Evolutionary conservation across 2,888 invertebrate species (phyloP), one percentile per base, ranked within the genome.

Genomic region (Nebria salina): DNA sequence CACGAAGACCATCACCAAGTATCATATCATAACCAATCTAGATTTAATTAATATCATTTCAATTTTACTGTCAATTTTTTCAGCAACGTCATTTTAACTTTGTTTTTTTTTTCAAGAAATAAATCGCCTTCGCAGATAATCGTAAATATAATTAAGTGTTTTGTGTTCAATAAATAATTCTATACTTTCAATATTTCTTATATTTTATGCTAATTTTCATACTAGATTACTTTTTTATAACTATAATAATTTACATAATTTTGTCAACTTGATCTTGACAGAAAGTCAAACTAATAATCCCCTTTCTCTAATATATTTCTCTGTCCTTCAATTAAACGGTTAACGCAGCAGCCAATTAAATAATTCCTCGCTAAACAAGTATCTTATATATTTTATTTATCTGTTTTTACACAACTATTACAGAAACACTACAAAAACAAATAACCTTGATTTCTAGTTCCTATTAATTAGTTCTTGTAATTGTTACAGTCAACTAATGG

Each of bases 401-500:
- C 41, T 43, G 64, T 79, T 79, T 79, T 79, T 79, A 43, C 75
- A 66, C 54, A 74, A 42, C 41, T 73, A 41, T 73, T 15, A 73
- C 26, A 34, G 13, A 73, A 73, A 43, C 15, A 26, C 13, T 15
- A 70, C 20, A 42, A 41, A 73, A 34, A 73, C 41, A 13, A 42
- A 73, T 73, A 41, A 73, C 43, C 41, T 73, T 42, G 43, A 73
- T 26, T 73, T 34, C 4, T 42, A 73, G 26, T 34, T 73, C 41
- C 34, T 43, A 73, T 43, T 15, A 15, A 41, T 41, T 20, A 73
- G 41, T 11, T 34, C 84, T 83, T 83, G 84, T 85, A 84, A 83
- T 54, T 79, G 81, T 89, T 89, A 0, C 89, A 96, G 96, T 83
- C 92, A 93, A 86, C 89, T 97, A 70, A 96, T 97, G 96, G 93